Base-by-base conservation (phyloP, 2,113 vertebrate genomes). In the Sciurus niger region DNA sequence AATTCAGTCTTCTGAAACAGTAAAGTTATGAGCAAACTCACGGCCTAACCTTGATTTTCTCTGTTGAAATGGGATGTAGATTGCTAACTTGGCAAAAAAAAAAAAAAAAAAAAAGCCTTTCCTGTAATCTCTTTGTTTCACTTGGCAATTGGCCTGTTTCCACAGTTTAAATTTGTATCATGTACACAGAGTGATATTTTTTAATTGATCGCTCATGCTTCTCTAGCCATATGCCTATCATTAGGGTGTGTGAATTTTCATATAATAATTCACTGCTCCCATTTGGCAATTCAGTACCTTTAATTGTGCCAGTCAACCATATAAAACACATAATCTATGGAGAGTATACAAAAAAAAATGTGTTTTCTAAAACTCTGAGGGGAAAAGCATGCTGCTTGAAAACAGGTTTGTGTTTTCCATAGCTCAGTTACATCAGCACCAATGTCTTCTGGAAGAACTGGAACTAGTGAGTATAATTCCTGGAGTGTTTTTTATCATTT, bases 1-100 rank as follows among this genome's bases (percentile, higher is more conserved):
- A 88, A 76, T 89, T 96, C 76, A 89, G 92, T 95, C 65, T 78
- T 53, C 40, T 46, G 43, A 92, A 94, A 93, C 34, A 90, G 90
- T 68, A 93, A 84, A 83, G 70, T 94, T 88, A 95, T 93, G 87
- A 79, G 53, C 43, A 77, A 96, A 92, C 60, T 95, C 46, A 76
- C 30, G 94, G 48, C 32, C 34, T 87, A 63, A 76, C 79, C 34
- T 48, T 68, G 60, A 63, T 17, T 70, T n/a, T 25, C 13, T 24
- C 72, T 73, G 16, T 72, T 82, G 78, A 20, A 89, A 90, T 82
- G 25, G 40, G 40, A 40, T 40, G 8, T 73, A 93, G 22, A 37
- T 51, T 30, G 28, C 74, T 55, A 46, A 13, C 18, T 70, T 74
- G 67, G 86, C 63, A 20, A 58, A 58, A 58, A 58, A 58, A 22